A percentile compares a stretch with the other conserved stretches of the same genome.
Conservation (phyloP, 2,113 vertebrate genomes). For the Calyptommatus sinebrachiatus region DNA sequence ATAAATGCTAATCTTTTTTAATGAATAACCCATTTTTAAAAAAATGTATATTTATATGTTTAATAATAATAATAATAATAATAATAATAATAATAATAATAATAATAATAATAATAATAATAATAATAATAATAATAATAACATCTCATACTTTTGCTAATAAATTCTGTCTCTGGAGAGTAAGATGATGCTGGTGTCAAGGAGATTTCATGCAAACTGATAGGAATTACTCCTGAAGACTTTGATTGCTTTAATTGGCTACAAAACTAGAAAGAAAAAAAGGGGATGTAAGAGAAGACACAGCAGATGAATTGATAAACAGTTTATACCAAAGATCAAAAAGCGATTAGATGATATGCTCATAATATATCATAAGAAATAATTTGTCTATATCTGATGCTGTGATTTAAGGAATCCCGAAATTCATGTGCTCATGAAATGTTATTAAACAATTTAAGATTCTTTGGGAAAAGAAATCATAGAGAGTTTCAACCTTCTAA, state of each 20-base stretch:
- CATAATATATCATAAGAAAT: not conserved
- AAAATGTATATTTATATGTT: too few species aligned
- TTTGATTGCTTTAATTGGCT: slow-evolving; percentile 67
- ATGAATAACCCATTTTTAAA: not conserved
- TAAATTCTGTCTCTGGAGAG: slow-evolving; percentile 70
- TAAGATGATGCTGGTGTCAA: slow-evolving; percentile 54
- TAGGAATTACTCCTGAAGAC: slow-evolving; percentile 57
- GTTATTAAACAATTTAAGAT: not conserved
- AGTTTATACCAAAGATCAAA: slow-evolving; percentile 6
- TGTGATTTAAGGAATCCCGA: slow-evolving; percentile 10
- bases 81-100: slow-evolving; percentile 11
- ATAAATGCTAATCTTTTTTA: not conserved
- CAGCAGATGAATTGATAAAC: not conserved
- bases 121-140: slow-evolving; percentile 18
- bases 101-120: too few species aligned
- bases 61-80: not conserved
- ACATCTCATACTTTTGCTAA: slow-evolving; percentile 71
- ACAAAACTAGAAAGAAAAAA: slow-evolving; percentile 63
- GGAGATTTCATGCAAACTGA: slow-evolving; percentile 59
- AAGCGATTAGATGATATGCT: not conserved
- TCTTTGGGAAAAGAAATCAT: rapidly evolving
- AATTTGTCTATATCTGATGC: not conserved
- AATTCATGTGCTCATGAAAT: not conserved
- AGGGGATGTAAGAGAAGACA: slow-evolving; percentile 15
- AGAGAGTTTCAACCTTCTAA: not conserved